A percentile compares a stretch with the other conserved stretches of the same genome.
phyloP scores from a whole-genome alignment of 1,140 invertebrate species.

The Sesamia nonagrioides region DNA sequence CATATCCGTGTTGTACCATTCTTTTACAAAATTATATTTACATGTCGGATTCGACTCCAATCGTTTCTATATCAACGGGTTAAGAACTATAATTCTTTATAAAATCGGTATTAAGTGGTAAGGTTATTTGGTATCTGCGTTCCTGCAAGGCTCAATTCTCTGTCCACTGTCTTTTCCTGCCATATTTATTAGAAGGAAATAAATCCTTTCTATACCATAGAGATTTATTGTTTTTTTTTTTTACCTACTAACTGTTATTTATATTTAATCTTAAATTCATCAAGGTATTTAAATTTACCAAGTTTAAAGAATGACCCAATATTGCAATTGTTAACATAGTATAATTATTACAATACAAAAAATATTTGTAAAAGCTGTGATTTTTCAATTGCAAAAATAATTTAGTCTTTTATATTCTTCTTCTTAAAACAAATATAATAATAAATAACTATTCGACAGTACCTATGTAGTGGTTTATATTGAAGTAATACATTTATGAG shows the following conservation, averaged over 20 bases:
- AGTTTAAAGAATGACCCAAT: no score
- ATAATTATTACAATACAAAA: no score
- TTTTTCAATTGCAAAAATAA: no score
- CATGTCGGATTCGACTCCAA: slow-evolving; percentile 28
- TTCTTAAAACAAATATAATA: no score
- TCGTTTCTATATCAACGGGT: slow-evolving; percentile 51
- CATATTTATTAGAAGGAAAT: slow-evolving; percentile 65
- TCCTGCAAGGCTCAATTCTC: slow-evolving; percentile 65
- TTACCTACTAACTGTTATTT: neutral
- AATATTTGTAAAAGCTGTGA: no score
- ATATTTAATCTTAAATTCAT: no score
- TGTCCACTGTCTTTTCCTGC: slow-evolving; percentile 65
- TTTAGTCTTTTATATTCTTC: no score
- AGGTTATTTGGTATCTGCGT: slow-evolving; percentile 48
- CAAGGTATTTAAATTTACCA: no score
- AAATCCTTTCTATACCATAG: slow-evolving; percentile 56
- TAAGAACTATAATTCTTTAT: slow-evolving; percentile 59
- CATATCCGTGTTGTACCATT: slow-evolving; percentile 74
- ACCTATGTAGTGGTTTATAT: no score
- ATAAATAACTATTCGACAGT: no score
- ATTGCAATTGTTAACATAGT: no score
- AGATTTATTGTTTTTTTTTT: neutral
- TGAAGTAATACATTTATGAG: no score
- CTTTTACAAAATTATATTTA: slow-evolving; percentile 51
- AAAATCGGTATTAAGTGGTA: neutral